phyloP scores from a whole-genome alignment of 2,888 invertebrate species.

The Saturnia japonica region DNA sequence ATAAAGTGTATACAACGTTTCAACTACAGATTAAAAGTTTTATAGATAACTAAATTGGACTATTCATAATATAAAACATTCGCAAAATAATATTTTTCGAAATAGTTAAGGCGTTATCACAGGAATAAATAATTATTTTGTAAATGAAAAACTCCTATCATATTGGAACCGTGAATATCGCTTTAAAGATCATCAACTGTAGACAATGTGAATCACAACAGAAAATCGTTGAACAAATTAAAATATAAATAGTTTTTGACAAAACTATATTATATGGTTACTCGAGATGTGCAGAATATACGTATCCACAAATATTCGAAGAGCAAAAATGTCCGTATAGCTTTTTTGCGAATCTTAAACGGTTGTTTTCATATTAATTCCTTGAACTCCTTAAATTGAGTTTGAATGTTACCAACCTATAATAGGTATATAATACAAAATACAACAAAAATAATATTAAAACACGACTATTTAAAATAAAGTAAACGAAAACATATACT shows the following conservation, averaged over 20 bases:
- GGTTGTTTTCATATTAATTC: too few species aligned
- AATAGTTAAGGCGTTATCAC: conserved; percentile 60
- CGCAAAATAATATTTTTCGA: conserved; percentile 34
- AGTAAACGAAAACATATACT: too few species aligned
- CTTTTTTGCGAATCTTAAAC: too few species aligned
- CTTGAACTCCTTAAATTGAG: too few species aligned
- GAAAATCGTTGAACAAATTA: not conserved
- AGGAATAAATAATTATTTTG: conserved; percentile 56
- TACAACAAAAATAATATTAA: too few species aligned
- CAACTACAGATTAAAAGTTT: not conserved
- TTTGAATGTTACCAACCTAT: too few species aligned
- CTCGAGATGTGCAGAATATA: too few species aligned
- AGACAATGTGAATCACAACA: conserved; percentile 3
- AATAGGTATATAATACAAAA: too few species aligned
- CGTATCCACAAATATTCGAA: too few species aligned
- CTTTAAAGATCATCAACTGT: conserved; percentile 31
- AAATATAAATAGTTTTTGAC: not conserved
- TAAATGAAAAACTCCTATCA: conserved; percentile 35
- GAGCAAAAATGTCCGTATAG: too few species aligned
- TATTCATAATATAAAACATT: conserved; percentile 26
- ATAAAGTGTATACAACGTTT: conserved; percentile 18
- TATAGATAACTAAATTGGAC: conserved; percentile 1
- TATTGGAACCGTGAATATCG: conserved; percentile 32
- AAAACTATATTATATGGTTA: too few species aligned
- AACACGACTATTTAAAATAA: too few species aligned